Percentiles rank a stretch among this genome's conserved stretches.
Conservation (phyloP, 1,140 invertebrate genomes). For the Macrobrachium rosenbergii region DNA sequence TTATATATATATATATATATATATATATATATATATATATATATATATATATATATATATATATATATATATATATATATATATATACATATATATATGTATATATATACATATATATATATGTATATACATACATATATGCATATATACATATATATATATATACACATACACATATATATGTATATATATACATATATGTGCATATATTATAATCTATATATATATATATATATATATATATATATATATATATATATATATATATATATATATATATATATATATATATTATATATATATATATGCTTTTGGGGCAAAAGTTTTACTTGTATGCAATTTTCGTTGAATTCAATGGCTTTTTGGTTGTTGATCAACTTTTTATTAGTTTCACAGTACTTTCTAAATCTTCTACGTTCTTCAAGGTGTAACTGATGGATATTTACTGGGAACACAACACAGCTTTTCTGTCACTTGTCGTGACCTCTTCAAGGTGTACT, state of each 20-base stretch:
- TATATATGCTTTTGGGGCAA: too few relatives aligned
- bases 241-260: slow-evolving; percentile 39
- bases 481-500: too few relatives aligned
- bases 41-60: slow-evolving; percentile 14
- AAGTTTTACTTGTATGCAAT: too few relatives aligned
- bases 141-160: not conserved
- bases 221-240: slow-evolving; percentile 41
- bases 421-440: too few relatives aligned
- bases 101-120: slow-evolving; percentile 29
- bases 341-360: too few relatives aligned
- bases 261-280: slow-evolving; percentile 15
- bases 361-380: too few relatives aligned
- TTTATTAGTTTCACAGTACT: too few relatives aligned
- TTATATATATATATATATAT: slow-evolving; percentile 22
- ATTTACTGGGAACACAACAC: too few relatives aligned
- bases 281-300: too few relatives aligned
- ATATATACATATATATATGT: slow-evolving; percentile 25
- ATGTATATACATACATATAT: slow-evolving; percentile 35
- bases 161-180: slow-evolving; percentile 18
- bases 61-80: slow-evolving; percentile 26
- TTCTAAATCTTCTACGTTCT: too few relatives aligned
- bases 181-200: slow-evolving; percentile 5
- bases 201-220: too few relatives aligned
- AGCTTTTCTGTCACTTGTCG: too few relatives aligned
- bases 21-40: not conserved